Conservation (phyloP, 2,113 vertebrate species). For the Meriones unguiculatus region DNA sequence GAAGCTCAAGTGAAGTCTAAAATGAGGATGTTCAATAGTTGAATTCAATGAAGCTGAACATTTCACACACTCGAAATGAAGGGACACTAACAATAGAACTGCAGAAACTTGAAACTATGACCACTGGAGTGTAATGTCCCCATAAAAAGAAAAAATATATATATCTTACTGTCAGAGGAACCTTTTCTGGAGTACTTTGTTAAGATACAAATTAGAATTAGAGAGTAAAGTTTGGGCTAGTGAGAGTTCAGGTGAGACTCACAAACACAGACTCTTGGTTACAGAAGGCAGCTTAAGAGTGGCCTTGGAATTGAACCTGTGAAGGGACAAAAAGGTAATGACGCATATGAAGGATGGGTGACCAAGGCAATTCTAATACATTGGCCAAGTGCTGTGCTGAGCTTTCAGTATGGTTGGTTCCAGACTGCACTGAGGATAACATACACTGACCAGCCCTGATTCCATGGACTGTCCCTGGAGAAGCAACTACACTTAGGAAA, state of each 20-base stretch:
- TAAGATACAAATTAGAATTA: neutral
- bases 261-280: neutral
- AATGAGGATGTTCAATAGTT: neutral
- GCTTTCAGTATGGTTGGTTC: neutral
- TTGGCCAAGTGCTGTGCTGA: neutral
- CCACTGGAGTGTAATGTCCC: neutral
- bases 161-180: neutral
- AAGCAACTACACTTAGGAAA: neutral
- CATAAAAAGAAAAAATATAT: neutral
- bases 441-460: neutral
- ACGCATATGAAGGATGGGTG: neutral
- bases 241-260: neutral
- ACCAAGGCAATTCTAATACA: no score
- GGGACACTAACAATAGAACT: neutral
- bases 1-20: conserved; percentile 16
- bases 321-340: neutral
- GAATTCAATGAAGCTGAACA: conserved; percentile 17
- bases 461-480: neutral
- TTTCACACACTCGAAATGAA: neutral
- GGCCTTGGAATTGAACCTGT: neutral
- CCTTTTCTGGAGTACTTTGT: neutral
- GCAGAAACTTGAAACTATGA: neutral
- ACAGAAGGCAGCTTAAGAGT: neutral
- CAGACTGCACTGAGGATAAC: neutral
- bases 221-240: neutral